A percentile compares a stretch with the other conserved stretches of the same genome.
Evolutionary conservation across 2,113 vertebrate genomes (phyloP).

Genomic region (Oceanites oceanicus): DNA sequence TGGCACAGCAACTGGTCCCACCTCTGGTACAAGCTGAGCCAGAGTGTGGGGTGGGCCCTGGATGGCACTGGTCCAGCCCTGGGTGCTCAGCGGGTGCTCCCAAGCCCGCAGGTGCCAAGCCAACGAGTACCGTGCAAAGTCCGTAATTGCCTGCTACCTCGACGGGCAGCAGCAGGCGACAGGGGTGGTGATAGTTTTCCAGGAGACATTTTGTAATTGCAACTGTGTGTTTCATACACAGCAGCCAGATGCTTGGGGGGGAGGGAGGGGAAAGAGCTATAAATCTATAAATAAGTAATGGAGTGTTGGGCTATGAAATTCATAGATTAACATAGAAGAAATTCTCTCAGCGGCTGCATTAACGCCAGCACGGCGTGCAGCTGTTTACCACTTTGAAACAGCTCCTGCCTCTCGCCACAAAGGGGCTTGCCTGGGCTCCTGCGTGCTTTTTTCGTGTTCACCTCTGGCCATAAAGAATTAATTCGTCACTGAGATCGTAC

Average conservation of each 20-base stretch:
- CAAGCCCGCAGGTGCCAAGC: neutral
- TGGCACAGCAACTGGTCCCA: neutral
- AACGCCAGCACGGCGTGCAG: neutral
- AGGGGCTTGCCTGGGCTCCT: neutral
- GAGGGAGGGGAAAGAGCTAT: neutral
- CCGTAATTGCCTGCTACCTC: neutral
- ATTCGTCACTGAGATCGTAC: neutral
- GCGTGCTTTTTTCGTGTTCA: neutral
- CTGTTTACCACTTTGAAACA: neutral
- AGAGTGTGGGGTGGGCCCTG: neutral
- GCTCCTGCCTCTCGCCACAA: neutral
- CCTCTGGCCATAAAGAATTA: neutral
- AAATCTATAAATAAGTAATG: conserved; percentile 30
- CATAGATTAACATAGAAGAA: neutral
- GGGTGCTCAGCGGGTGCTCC: neutral
- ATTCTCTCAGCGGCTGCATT: neutral
- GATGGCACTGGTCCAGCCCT: neutral
- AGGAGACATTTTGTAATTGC: neutral
- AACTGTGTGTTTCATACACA: neutral
- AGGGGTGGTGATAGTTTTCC: neutral
- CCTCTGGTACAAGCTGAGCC: neutral
- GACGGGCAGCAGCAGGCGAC: fast-evolving
- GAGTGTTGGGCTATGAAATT: conserved; percentile 21
- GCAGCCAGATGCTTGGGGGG: neutral
- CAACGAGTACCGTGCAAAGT: neutral